Base-by-base conservation (phyloP, 1,140 invertebrate genomes). In the Atta colombica region DNA sequence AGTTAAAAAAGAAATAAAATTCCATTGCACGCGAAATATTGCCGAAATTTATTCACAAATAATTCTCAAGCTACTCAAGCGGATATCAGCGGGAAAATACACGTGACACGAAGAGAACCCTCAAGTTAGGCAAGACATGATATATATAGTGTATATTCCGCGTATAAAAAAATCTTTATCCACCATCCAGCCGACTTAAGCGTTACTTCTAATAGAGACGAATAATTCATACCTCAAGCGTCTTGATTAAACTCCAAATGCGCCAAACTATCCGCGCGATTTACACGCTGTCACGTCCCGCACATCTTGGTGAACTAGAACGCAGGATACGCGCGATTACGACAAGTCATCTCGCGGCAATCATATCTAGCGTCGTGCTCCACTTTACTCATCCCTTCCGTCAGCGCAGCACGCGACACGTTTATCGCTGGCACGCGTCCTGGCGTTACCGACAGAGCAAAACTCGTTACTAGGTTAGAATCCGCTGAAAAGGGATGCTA, bases 381-480 rank as follows among this genome's bases (percentile, higher is more conserved):
- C 86, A 88, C 86, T 90, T 88, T 86, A 72, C 72, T 90, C 89
- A 90, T 88, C 87, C 87, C 89, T 84, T 88, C 86, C 85, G 72
- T 90, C 87, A 90, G 77, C 80, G 55, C 74, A 86, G 84, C 89
- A 91, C 87, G 90, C 90, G 90, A 89, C 90, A 91, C 90, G 89
- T 87, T 88, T 88, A 87, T 87, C 75, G 87, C 74, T 89, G 89
- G 85, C 89, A 91, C 87, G 89, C 90, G 90, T 90, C 66, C 89
- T 72, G 66, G 90, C 65, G 87, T 91, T 91, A 91, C 90, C 90
- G 89, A 91, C 89, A 66, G 89, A 87, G 90, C 55, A 90, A 69
- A 91, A 90, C 89, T 86, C 89, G 87, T 91, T 89, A 91, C 89
- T 91, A 91, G 90, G 90, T 91, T 91, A 91, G 89, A 90, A 90